A percentile compares a stretch with the other conserved stretches of the same genome.
These are phyloP conservation scores for Cabera pusaria DNA, from an alignment of 2,888 invertebrate genomes.

Conservation along the genomic window DNA sequence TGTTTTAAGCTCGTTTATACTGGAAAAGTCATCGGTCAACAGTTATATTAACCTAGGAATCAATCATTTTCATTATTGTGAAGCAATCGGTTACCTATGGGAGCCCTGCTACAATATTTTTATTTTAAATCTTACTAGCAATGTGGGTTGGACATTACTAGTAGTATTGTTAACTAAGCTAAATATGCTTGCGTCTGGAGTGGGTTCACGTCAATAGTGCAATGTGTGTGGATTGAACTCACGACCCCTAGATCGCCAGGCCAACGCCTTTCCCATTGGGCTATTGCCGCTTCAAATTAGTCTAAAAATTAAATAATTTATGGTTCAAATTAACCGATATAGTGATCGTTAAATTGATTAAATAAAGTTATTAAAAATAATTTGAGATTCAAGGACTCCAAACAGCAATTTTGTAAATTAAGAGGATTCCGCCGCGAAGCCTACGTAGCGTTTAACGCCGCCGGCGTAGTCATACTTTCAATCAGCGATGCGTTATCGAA, in stretches of 20 bases:
- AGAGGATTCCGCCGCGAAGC: neutral
- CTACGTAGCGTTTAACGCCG: slow-evolving; percentile 1
- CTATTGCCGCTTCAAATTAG: too few relatives aligned
- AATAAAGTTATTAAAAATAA: slow-evolving; percentile 24
- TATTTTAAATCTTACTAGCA: too few relatives aligned
- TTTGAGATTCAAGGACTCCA: slow-evolving; percentile 21
- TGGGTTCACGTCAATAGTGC: too few relatives aligned
- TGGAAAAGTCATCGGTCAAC: neutral
- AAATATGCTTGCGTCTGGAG: too few relatives aligned
- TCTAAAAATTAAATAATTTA: slow-evolving; percentile 16
- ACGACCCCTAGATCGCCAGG: too few relatives aligned
- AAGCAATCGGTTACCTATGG: too few relatives aligned
- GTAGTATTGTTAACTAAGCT: too few relatives aligned
- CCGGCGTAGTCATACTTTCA: slow-evolving; percentile 31
- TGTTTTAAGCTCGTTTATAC: slow-evolving; percentile 1
- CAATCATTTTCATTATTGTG: slow-evolving; percentile 2
- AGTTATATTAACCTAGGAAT: neutral
- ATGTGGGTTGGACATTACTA: too few relatives aligned
- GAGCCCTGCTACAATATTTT: too few relatives aligned
- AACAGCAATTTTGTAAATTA: slow-evolving; percentile 11
- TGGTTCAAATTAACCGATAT: slow-evolving; percentile 14
- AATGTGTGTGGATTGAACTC: too few relatives aligned
- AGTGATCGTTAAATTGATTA: slow-evolving; percentile 14
- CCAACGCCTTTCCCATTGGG: too few relatives aligned
- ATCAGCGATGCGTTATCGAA: slow-evolving; percentile 45